phyloP scores from a whole-genome alignment of 2,888 invertebrate species.

The Acleris literana region DNA sequence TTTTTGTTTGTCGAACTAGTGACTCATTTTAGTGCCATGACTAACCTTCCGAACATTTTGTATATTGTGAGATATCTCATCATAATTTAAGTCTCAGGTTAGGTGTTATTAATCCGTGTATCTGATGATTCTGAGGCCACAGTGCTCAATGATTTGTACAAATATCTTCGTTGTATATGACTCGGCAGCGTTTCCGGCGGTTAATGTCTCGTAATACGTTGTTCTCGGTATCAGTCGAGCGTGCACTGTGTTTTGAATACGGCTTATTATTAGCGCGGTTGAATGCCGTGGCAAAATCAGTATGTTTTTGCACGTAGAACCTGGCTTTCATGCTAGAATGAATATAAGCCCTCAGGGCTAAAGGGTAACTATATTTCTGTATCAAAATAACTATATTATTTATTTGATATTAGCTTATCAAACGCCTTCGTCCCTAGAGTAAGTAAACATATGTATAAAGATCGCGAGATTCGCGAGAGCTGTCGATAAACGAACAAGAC shows the following conservation, averaged over 20 bases:
- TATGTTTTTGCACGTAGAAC: constrained; percentile 16
- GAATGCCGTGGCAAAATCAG: constrained; percentile 18
- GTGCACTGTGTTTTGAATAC: constrained; percentile 69
- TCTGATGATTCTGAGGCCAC: neutral
- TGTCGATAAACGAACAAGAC: no score
- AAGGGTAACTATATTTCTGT: neutral
- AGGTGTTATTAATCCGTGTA: constrained; percentile 3
- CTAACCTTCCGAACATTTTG: no score
- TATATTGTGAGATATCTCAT: no score
- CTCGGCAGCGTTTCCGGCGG: constrained; percentile 64
- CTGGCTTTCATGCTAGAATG: constrained; percentile 14
- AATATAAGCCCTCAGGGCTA: neutral
- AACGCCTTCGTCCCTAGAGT: no score
- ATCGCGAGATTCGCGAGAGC: no score
- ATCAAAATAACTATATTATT: neutral
- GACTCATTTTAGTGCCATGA: no score
- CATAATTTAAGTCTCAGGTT: no score
- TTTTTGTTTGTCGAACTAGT: no score
- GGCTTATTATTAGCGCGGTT: constrained; percentile 54
- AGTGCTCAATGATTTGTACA: constrained; percentile 22
- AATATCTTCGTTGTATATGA: constrained; percentile 6
- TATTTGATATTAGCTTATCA: neutral
- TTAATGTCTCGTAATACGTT: constrained; percentile 62
- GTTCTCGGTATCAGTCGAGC: constrained; percentile 61
- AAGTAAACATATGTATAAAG: no score